phyloP scores from a whole-genome alignment of 2,113 vertebrate genomes.

The Rynchops niger region DNA sequence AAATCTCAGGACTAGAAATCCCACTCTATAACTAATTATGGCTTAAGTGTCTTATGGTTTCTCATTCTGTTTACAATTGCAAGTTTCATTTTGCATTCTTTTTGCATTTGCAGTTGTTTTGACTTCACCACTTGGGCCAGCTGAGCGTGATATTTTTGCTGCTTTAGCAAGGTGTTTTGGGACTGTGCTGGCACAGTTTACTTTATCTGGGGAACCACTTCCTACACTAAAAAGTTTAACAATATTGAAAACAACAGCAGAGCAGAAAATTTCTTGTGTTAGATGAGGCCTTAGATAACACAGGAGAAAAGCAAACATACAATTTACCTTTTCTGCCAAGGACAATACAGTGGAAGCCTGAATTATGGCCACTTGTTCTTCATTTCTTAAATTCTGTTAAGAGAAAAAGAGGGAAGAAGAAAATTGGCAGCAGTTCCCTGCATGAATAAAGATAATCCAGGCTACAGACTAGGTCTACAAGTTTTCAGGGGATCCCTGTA shows the following conservation, averaged over 20 bases:
- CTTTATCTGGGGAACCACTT: not conserved
- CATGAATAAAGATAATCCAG: not conserved
- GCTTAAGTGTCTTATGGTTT: not conserved
- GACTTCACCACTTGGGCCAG: not conserved
- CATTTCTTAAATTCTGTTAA: slow-evolving; percentile 93
- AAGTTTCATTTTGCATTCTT: not conserved
- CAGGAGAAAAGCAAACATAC: not conserved
- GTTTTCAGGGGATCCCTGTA: not conserved
- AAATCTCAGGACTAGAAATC: not conserved
- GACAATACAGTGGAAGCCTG: slow-evolving; percentile 97
- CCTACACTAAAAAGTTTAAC: not conserved
- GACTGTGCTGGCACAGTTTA: not conserved
- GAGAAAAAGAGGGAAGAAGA: not conserved
- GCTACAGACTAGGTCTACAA: not conserved
- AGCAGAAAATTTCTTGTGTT: not conserved
- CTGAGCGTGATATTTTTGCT: not conserved
- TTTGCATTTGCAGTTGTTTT: not conserved
- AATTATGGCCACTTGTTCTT: slow-evolving; percentile 98
- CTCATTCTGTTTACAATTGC: not conserved
- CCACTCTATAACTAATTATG: not conserved
- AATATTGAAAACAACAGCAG: not conserved
- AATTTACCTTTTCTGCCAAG: slow-evolving; percentile 93
- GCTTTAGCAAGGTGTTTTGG: not conserved
- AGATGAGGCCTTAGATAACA: not conserved
- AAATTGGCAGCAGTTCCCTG: not conserved